Evolutionary conservation across 2,113 vertebrate genomes (phyloP), one percentile per base, ranked within the genome.

Genomic region (Mus spicilegus): DNA sequence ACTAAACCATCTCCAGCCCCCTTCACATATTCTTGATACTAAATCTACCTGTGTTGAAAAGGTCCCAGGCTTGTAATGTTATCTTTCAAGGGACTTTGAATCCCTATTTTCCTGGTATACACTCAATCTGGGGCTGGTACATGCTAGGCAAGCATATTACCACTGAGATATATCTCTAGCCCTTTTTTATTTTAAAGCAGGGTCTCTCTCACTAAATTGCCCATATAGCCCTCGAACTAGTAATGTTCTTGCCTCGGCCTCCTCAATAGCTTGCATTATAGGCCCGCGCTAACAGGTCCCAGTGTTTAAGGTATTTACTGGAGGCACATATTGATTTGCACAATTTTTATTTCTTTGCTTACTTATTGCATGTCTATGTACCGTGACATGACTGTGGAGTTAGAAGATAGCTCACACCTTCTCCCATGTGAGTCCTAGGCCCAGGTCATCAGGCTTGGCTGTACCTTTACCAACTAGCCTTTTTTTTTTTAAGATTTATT

Each of bases 261-360:
- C 65, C 46, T 87, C 49, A 87, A 87, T 26, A 54, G 86, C 67
- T 28, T 16, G 30, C 30, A 69, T 70, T 67, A 49, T 11, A 86
- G 46, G 82, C 65, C 39, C 51, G 42, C 5, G 36, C 42, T 69
- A 69, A 67, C 3, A 51, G 84, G 39, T 11, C 19, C 63, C 28
- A 24, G 30, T 85, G 90, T 95, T 84, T 78, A 76, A 90, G 69
- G 76, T 58, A 46, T 69, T 51, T 89, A 90, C 28, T 46, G 5
- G 70, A 96, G 12, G 54, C 46, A 69, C 63, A 28, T 86, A 85
- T 93, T 93, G 63, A 93, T 42, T 81, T 86, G 30, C 90, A 65
- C n/a, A 85, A 77, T 86, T 13, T 49, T 87, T 93, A 84, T 28
- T 87, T 93, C 46, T 20, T 86, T 67, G 46, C 16, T 67, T 67